Evolutionary conservation across 2,797 vertebrate genomes (phyloP).

Genomic region (Poeciliopsis paucimaculata): DNA sequence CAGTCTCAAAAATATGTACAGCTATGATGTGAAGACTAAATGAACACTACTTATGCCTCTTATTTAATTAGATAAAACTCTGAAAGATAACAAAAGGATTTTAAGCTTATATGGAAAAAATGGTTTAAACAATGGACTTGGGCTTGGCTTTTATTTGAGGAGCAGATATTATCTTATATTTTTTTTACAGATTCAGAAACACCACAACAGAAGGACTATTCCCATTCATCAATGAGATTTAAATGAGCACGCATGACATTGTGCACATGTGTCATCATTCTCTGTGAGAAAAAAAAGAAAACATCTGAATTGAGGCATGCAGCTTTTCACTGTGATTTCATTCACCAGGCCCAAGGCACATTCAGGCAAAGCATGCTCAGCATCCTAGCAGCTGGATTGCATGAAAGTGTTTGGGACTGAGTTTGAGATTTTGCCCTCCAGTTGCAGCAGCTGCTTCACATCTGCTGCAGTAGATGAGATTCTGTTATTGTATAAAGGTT

Average conservation of each 20-base stretch:
- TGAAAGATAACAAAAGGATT: not conserved
- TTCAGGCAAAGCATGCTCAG: conserved; percentile 27
- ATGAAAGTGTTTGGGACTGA: conserved; percentile 21
- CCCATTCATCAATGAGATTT: not conserved
- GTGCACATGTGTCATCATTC: conserved; percentile 16
- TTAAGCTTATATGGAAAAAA: not conserved
- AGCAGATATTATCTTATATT: not conserved
- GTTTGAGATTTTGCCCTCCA: conserved; percentile 9
- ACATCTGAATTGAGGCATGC: conserved; percentile 55
- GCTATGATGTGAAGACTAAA: not conserved
- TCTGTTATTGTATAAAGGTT: not conserved
- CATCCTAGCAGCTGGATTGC: conserved; percentile 38
- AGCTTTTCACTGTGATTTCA: conserved; percentile 45
- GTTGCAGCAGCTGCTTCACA: conserved; percentile 35
- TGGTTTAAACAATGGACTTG: not conserved
- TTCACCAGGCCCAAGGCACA: conserved; percentile 40
- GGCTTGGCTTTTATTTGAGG: not conserved
- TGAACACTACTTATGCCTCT: not conserved
- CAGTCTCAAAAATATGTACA: not conserved
- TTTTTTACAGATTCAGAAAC: not conserved
- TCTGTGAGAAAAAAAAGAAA: conserved; percentile 13
- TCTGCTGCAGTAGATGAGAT: conserved; percentile 14
- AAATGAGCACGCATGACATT: not conserved
- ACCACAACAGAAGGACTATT: not conserved
- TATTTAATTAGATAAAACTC: not conserved